Conservation (phyloP, 2,113 vertebrate species). For the Cathartes aura region DNA sequence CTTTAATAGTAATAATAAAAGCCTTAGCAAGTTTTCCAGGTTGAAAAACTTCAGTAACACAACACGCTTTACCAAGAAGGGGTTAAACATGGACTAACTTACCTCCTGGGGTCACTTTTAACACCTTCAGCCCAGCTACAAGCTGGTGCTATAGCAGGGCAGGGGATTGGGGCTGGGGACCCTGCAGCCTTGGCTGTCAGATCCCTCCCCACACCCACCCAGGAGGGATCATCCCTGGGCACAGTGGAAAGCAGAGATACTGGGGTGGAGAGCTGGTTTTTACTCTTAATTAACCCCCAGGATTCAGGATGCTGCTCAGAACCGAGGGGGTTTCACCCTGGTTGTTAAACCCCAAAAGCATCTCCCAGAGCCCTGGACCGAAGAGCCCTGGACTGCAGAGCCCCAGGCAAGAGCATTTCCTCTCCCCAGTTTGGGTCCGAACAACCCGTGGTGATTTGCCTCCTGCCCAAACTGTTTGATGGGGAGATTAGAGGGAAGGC, state of each 20-base stretch:
- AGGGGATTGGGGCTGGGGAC: background rate
- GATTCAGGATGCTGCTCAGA: background rate
- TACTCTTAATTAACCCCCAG: background rate
- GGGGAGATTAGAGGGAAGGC: slow-evolving; percentile 50
- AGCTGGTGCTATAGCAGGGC: background rate
- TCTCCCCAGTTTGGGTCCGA: fast-evolving
- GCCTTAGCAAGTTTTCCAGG: background rate
- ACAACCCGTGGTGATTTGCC: background rate
- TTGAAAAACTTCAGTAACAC: background rate
- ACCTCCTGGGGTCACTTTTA: background rate
- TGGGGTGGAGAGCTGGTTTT: background rate
- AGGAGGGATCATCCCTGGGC: background rate
- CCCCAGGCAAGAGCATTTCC: background rate
- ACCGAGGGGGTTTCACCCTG: background rate
- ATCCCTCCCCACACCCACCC: background rate
- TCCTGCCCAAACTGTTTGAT: background rate
- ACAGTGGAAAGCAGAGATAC: background rate
- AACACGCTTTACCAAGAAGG: background rate
- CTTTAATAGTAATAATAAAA: background rate
- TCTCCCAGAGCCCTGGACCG: background rate
- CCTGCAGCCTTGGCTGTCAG: background rate
- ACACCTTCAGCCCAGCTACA: background rate
- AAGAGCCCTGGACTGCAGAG: fast-evolving
- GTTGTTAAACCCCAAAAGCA: background rate
- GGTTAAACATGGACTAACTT: background rate